Percentiles rank a stretch among this genome's conserved stretches.
These are phyloP conservation scores for Drosophila novamexicana DNA, from an alignment of 1,140 invertebrate species.

Conservation along the genomic window DNA sequence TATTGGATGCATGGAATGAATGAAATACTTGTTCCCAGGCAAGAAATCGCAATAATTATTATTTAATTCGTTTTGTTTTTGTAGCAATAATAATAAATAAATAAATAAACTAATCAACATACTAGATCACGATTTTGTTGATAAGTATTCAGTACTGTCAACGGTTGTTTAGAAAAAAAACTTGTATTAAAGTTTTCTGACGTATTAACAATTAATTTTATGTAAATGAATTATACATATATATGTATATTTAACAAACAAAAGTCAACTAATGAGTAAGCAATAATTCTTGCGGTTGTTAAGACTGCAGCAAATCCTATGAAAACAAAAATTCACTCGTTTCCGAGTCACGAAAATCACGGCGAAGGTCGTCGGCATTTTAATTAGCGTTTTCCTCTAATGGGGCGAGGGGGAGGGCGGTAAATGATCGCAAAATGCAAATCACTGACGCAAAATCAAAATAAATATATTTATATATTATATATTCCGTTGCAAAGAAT, in stretches of 20 bases:
- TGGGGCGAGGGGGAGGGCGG: not conserved
- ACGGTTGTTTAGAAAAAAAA: not conserved
- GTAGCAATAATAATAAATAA: too few relatives aligned
- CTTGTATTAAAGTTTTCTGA: not conserved
- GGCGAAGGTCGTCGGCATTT: constrained; percentile 56
- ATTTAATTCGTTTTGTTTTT: too few relatives aligned
- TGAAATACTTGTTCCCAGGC: too few relatives aligned
- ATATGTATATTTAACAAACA: not conserved
- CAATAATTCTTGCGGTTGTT: constrained; percentile 28
- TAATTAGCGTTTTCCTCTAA: constrained; percentile 34
- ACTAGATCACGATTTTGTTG: not conserved
- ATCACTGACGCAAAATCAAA: constrained; percentile 46
- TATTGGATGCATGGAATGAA: too few relatives aligned
- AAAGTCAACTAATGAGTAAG: constrained; percentile 55
- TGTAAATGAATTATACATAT: constrained; percentile 11
- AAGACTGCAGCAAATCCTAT: constrained; percentile 1
- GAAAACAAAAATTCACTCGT: constrained; percentile 19
- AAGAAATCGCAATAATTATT: too few relatives aligned
- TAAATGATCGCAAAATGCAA: constrained; percentile 49
- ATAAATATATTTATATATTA: constrained; percentile 20
- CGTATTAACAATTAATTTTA: not conserved
- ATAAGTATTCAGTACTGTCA: not conserved
- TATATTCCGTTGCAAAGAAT: not conserved
- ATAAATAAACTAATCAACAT: too few relatives aligned
- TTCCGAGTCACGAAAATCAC: constrained; percentile 38